Conservation (phyloP, 1,140 invertebrate genomes). For the Drosophila auraria region DNA sequence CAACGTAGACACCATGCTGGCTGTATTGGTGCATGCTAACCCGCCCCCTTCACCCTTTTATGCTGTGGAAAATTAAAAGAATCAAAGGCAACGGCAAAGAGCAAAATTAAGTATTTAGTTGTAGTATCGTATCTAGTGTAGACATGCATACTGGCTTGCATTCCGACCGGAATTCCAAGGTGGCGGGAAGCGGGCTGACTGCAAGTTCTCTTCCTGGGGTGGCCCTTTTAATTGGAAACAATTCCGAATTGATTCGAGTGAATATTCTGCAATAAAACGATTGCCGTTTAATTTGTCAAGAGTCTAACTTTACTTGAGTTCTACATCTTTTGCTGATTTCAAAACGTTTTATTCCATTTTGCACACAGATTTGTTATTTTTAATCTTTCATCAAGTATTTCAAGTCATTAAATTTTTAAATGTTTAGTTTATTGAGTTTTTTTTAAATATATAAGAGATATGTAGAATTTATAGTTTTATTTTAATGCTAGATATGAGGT, state of each 20-base stretch:
- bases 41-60: conserved; percentile 8
- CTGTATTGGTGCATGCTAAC: conserved; percentile 25
- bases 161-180: conserved; percentile 34
- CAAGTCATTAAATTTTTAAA: too few species aligned
- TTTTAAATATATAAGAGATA: too few species aligned
- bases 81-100: conserved; percentile 79
- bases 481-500: too few species aligned
- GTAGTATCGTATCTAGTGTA: conserved; percentile 69
- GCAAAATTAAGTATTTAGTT: conserved; percentile 82
- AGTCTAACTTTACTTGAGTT: too few species aligned
- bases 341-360: too few species aligned
- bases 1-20: conserved; percentile 51
- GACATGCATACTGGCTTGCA: conserved; percentile 72
- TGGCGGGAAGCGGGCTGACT: conserved; percentile 6
- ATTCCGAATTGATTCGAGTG: conserved; percentile 3
- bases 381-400: too few species aligned
- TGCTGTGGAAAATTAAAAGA: conserved; percentile 79
- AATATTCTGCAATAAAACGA: background rate
- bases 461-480: too few species aligned
- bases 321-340: too few species aligned
- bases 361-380: too few species aligned
- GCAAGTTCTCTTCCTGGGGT: conserved; percentile 43
- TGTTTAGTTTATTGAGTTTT: too few species aligned
- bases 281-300: too few species aligned
- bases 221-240: conserved; percentile 10